Base-by-base conservation (phyloP, 2,888 invertebrate genomes). In the Ischnus inquisitorius region DNA sequence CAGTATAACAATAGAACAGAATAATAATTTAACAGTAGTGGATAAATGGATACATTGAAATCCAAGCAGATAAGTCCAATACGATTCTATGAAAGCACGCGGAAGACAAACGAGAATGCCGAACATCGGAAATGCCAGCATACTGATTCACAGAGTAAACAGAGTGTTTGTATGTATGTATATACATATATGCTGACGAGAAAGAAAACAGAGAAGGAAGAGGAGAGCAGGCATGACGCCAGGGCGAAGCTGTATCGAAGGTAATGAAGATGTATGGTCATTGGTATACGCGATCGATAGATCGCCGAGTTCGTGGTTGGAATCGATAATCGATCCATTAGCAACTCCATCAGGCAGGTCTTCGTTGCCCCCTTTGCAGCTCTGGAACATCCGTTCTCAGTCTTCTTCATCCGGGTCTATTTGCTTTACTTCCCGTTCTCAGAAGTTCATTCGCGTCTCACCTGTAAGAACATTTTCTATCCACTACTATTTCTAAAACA, bases 271-370 rank as follows among this genome's bases (percentile, higher is more conserved):
- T 62, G 62, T 79, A 78, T 82, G 67, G 60, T 48, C 65, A 39
- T 54, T 28, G 74, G 78, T 78, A 39, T 64, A 78, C 68, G 78
- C 51, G 78, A 68, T 79, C 84, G 82, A 84, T 84, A 79, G 84
- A 82, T 84, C 82, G 77, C 67, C 41, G 54, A 80, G 51, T 46
- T 57, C 48, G 68, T 34, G 69, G 64, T n/a, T 69, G 54, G 51
- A 74, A 82, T 84, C 75, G 78, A 84, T 82, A 82, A 84, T 84
- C 84, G 82, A 84, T 84, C 78, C 74, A 84, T 84, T 79, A 84
- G 68, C 78, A 57, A 60, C 71, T 64, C 43, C 75, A 43, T 69
- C 78, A 62, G 78, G 64, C 74, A 74, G 78, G 68, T 65, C 74
- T 76, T 78, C 74, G 77, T 76, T 77, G 6, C n/a, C 8, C 4